phyloP scores from a whole-genome alignment of 2,113 vertebrate species.

The Dasyurus viverrinus region DNA sequence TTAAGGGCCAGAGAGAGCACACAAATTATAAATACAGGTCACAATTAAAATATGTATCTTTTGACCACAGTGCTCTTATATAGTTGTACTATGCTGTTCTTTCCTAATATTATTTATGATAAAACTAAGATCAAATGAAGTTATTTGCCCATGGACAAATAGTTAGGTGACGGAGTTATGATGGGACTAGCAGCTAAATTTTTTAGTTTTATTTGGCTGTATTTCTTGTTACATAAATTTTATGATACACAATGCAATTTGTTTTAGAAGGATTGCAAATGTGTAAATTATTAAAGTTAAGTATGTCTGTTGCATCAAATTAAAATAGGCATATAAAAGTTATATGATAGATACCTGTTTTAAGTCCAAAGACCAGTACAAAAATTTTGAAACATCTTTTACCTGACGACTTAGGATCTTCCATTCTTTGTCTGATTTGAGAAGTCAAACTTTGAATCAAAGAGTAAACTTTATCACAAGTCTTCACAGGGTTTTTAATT shows the following conservation, averaged over 20 bases:
- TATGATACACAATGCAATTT: not conserved
- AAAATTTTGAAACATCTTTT: conserved; percentile 62
- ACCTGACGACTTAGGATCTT: conserved; percentile 92
- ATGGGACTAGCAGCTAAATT: not conserved
- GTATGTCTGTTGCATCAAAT: not conserved
- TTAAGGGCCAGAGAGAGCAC: not conserved
- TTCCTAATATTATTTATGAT: not conserved
- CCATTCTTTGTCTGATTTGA: conserved; percentile 93
- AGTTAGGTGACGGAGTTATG: not conserved
- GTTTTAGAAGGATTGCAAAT: not conserved
- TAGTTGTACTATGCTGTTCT: not conserved
- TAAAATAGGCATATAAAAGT: conserved; percentile 26
- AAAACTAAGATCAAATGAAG: not conserved
- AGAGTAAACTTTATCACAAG: conserved; percentile 93
- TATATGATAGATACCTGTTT: conserved; percentile 1
- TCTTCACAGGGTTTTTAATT: conserved; percentile 93
- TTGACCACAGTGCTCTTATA: not conserved
- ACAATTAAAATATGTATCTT: not conserved
- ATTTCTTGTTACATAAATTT: conserved; percentile 32
- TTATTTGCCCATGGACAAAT: not conserved
- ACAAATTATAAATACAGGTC: not conserved
- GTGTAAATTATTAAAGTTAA: conserved; percentile 9
- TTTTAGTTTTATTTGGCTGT: not conserved
- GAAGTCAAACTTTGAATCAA: conserved; percentile 92
- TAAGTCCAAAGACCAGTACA: conserved; percentile 27